Evolutionary conservation across 2,888 invertebrate species (phyloP).

Genomic region (Osmoderma eremita): DNA sequence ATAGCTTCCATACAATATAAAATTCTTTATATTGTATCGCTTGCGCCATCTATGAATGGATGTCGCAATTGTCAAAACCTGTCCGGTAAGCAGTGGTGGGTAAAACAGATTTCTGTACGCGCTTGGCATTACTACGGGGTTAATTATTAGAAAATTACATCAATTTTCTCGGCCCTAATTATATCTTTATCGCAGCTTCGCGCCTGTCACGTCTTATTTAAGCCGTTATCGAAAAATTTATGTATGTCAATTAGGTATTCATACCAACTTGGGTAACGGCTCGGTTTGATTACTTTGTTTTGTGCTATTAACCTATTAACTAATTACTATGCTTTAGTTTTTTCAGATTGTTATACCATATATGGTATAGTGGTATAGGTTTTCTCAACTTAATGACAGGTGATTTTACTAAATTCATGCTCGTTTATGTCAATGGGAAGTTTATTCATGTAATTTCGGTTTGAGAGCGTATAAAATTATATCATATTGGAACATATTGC

Average conservation of each 20-base stretch:
- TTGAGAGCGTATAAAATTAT: neutral
- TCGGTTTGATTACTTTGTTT: conserved; percentile 25
- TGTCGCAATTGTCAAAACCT: neutral
- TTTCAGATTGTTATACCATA: conserved; percentile 44
- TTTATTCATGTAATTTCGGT: conserved; percentile 22
- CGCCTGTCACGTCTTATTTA: conserved; percentile 58
- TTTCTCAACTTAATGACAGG: conserved; percentile 15
- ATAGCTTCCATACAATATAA: neutral
- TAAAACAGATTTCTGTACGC: conserved; percentile 43
- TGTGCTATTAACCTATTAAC: conserved; percentile 57
- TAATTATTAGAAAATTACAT: conserved; percentile 63
- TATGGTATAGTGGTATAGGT: neutral
- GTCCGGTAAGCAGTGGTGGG: conserved; percentile 9
- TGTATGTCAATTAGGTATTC: conserved; percentile 58
- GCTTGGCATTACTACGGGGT: conserved; percentile 8
- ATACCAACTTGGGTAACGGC: neutral
- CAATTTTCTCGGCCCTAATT: conserved; percentile 61
- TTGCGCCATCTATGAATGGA: conserved; percentile 27
- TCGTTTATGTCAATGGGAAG: conserved; percentile 33
- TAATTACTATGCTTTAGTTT: conserved; percentile 48
- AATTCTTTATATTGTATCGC: neutral
- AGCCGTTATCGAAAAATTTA: conserved; percentile 55
- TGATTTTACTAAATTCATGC: conserved; percentile 10
- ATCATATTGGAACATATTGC: neutral
- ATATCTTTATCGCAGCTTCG: conserved; percentile 4